Conservation (phyloP, 2,797 vertebrate species). For the Sebastiscus tertius region DNA sequence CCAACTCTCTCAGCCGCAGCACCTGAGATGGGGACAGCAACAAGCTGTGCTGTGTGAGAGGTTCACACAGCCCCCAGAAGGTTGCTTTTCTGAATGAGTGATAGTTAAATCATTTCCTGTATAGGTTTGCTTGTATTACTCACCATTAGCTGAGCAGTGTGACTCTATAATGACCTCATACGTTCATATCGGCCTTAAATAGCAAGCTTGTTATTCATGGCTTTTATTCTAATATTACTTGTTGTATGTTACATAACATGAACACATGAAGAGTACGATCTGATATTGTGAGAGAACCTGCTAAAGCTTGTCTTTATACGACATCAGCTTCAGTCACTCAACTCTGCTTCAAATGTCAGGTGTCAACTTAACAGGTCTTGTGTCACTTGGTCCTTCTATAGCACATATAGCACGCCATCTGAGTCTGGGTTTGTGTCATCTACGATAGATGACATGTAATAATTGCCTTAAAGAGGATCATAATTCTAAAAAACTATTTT, state of each 20-base stretch:
- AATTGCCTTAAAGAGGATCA: not conserved
- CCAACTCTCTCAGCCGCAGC: constrained; percentile 14
- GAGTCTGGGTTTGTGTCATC: not conserved
- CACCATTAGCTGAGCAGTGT: constrained; percentile 4
- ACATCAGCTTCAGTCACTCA: not conserved
- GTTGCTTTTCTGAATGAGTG: constrained; percentile 52
- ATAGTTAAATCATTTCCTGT: constrained; percentile 3
- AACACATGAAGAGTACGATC: not conserved
- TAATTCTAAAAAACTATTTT: not conserved
- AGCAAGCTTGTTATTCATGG: not conserved
- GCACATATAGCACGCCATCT: not conserved
- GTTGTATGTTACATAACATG: not conserved
- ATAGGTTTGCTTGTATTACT: not conserved
- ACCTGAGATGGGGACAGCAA: constrained; percentile 42
- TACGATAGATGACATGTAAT: not conserved
- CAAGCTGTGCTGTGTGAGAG: constrained; percentile 32
- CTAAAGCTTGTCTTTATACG: not conserved
- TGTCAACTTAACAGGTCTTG: not conserved
- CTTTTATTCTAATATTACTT: not conserved
- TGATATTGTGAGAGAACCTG: not conserved
- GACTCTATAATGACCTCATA: not conserved
- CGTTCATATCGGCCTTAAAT: not conserved
- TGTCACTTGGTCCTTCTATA: not conserved
- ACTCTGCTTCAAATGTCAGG: constrained; percentile 1
- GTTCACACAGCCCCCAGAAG: constrained; percentile 21